A percentile compares a stretch with the other conserved stretches of the same genome.
These are phyloP conservation scores for Peromyscus aztecus DNA, from an alignment of 2,797 vertebrate species.

Conservation along the genomic window DNA sequence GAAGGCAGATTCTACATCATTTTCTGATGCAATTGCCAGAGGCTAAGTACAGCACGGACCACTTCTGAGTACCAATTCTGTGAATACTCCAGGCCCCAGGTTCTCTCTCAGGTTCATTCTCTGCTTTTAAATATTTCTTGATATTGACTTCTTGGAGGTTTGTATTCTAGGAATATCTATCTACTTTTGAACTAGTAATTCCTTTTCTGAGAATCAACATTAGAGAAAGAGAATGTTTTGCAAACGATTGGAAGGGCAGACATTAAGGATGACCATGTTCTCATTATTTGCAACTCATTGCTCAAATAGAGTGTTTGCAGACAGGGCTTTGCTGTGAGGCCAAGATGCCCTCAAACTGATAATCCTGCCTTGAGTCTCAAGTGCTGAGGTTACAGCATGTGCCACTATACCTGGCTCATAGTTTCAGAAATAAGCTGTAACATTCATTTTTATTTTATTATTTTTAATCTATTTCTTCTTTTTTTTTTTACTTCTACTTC, in stretches of 20 bases:
- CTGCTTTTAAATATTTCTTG: neutral
- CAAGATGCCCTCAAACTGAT: neutral
- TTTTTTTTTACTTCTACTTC: neutral
- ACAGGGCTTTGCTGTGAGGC: too few species aligned
- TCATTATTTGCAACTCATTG: neutral
- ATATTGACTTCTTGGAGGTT: neutral
- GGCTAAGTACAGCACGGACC: rapidly evolving
- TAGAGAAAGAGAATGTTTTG: neutral
- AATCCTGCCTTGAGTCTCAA: neutral
- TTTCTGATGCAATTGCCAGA: neutral
- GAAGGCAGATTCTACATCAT: neutral
- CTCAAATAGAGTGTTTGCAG: neutral
- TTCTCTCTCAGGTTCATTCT: neutral
- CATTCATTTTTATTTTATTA: neutral
- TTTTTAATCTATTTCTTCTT: too few species aligned
- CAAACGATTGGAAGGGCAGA: too few species aligned
- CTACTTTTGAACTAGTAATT: neutral
- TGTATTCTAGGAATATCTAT: neutral
- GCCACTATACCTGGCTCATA: neutral
- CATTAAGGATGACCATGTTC: neutral
- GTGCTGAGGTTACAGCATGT: neutral
- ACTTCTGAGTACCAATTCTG: rapidly evolving
- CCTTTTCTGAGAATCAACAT: neutral
- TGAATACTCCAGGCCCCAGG: neutral
- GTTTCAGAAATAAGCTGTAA: neutral